These are phyloP conservation scores for Myotis yumanensis DNA, from an alignment of 2,113 vertebrate genomes.

Conservation along the genomic window DNA sequence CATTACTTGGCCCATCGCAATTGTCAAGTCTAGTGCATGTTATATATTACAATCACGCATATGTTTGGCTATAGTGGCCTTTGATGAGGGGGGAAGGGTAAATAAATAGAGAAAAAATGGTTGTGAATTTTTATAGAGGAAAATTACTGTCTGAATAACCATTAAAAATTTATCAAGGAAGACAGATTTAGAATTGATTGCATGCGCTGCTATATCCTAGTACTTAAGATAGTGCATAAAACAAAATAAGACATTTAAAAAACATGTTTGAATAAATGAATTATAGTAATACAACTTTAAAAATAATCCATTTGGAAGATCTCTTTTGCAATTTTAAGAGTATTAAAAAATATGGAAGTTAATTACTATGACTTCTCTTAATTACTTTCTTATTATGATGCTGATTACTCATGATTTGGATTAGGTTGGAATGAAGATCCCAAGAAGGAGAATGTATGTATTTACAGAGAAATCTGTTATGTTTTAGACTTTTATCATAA, in stretches of 20 bases:
- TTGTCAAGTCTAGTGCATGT: not conserved
- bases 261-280: not conserved
- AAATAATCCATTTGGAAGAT: not conserved
- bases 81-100: not conserved
- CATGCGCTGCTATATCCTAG: not conserved
- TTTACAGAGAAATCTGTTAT: not conserved
- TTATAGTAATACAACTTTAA: not conserved
- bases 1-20: not conserved
- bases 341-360: constrained; percentile 5
- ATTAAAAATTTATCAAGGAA: not conserved
- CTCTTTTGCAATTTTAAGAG: not conserved
- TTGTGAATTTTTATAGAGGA: not conserved
- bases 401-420: not conserved
- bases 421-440: not conserved
- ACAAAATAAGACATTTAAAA: not conserved
- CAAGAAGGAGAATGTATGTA: not conserved
- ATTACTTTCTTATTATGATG: not conserved
- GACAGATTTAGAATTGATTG: not conserved
- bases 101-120: not conserved
- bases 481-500: not conserved
- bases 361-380: constrained; percentile 41
- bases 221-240: not conserved
- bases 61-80: not conserved
- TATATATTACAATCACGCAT: not conserved
- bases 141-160: not conserved